phyloP scores from a whole-genome alignment of 2,113 vertebrate species.

The Amblyornis subalaris region DNA sequence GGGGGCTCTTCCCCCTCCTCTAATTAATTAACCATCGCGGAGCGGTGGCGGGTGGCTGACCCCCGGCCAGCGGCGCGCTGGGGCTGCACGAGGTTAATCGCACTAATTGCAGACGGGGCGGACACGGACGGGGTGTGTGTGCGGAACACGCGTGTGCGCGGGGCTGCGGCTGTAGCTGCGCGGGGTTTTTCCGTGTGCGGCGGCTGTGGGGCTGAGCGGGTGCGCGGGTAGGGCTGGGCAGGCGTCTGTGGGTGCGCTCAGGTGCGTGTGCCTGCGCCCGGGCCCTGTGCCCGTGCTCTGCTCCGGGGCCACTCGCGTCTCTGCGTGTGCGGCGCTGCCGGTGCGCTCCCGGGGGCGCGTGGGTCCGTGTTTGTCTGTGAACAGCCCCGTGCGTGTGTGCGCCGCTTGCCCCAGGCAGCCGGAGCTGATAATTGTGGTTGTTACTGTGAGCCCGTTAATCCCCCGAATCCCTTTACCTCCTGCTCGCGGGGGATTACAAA shows the following conservation, averaged over 20 bases:
- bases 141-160: accelerated
- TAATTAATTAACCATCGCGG: background rate
- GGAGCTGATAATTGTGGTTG: slow-evolving; percentile 62
- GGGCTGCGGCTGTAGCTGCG: accelerated
- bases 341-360: accelerated
- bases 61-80: background rate
- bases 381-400: background rate
- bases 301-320: accelerated
- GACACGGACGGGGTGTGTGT: accelerated
- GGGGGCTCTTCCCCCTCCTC: accelerated
- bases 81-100: background rate
- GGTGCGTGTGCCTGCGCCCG: accelerated
- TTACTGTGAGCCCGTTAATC: slow-evolving; percentile 67
- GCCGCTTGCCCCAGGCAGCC: background rate
- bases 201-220: accelerated
- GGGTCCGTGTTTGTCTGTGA: accelerated
- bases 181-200: accelerated
- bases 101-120: background rate
- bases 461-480: slow-evolving; percentile 66
- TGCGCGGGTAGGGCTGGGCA: background rate
- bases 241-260: accelerated
- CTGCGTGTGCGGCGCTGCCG: accelerated
- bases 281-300: accelerated
- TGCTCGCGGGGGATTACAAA: slow-evolving; percentile 61
- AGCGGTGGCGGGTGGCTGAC: background rate